These are phyloP conservation scores for Heliconius cydno DNA, from an alignment of 2,888 invertebrate species.

Conservation along the genomic window DNA sequence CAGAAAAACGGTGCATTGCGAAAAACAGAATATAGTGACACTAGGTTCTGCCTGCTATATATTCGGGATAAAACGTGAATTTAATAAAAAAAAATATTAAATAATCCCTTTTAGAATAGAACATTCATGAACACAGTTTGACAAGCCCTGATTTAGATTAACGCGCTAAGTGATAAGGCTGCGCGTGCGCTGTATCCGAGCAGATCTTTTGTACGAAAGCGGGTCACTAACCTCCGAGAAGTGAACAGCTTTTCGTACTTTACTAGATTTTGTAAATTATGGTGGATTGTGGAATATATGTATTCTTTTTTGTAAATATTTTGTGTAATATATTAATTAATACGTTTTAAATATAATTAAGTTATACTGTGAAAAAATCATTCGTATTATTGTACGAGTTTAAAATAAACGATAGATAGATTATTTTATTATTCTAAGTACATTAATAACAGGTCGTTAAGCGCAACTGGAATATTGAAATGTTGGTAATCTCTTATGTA, in stretches of 20 bases:
- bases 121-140: slow-evolving; percentile 6
- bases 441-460: neutral
- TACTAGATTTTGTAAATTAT: slow-evolving; percentile 47
- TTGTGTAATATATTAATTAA: neutral
- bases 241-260: slow-evolving; percentile 48
- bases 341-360: too few relatives aligned
- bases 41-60: neutral
- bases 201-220: slow-evolving; percentile 49
- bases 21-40: neutral
- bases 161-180: slow-evolving; percentile 32
- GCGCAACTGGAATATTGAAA: neutral
- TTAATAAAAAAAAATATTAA: too few relatives aligned
- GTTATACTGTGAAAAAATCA: too few relatives aligned
- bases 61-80: neutral
- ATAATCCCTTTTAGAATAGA: neutral
- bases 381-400: too few relatives aligned
- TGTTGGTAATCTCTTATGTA: too few relatives aligned
- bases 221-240: slow-evolving; percentile 48
- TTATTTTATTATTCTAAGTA: neutral
- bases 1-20: too few relatives aligned
- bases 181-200: slow-evolving; percentile 48
- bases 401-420: too few relatives aligned
- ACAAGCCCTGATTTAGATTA: slow-evolving; percentile 30
- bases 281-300: neutral
- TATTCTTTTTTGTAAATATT: neutral